phyloP scores from a whole-genome alignment of 2,797 vertebrate species.

The Melanogrammus aeglefinus region DNA sequence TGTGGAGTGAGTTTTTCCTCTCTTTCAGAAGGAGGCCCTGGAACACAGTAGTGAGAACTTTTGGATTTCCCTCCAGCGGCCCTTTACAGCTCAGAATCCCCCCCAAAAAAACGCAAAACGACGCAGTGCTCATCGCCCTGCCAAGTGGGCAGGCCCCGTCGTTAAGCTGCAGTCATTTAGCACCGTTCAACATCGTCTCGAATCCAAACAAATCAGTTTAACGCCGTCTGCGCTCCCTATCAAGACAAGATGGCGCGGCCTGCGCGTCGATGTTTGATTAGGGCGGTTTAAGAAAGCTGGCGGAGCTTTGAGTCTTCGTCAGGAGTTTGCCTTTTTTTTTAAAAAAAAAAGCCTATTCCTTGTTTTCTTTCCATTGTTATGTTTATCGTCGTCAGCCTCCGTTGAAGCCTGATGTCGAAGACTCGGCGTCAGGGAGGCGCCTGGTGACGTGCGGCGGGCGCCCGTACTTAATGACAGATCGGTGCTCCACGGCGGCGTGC shows the following conservation, averaged over 20 bases:
- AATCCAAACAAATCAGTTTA: not conserved
- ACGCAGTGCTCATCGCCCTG: not conserved
- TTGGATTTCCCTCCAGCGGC: not conserved
- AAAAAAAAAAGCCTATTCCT: not conserved
- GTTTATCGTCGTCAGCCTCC: not conserved
- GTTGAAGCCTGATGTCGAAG: too few species aligned
- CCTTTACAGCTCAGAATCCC: not conserved
- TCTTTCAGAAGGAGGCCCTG: conserved; percentile 28
- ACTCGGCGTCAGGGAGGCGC: conserved; percentile 11
- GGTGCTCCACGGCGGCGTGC: conserved; percentile 41
- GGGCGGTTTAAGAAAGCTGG: too few species aligned
- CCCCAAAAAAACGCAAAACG: conserved; percentile 24
- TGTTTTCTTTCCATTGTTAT: not conserved
- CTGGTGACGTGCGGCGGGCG: conserved; percentile 41
- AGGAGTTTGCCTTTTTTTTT: not conserved
- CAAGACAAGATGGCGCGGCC: not conserved
- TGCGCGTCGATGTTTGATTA: not conserved
- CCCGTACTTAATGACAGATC: conserved; percentile 58
- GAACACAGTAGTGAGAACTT: conserved; percentile 64
- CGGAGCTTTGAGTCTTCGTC: not conserved
- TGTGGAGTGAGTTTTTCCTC: conserved; percentile 49
- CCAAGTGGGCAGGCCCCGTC: not conserved
- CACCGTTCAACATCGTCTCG: not conserved
- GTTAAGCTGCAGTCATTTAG: not conserved
- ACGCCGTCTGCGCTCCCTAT: not conserved